Evolutionary conservation across 2,113 vertebrate species (phyloP).

Genomic region (Pampusana beccarii): DNA sequence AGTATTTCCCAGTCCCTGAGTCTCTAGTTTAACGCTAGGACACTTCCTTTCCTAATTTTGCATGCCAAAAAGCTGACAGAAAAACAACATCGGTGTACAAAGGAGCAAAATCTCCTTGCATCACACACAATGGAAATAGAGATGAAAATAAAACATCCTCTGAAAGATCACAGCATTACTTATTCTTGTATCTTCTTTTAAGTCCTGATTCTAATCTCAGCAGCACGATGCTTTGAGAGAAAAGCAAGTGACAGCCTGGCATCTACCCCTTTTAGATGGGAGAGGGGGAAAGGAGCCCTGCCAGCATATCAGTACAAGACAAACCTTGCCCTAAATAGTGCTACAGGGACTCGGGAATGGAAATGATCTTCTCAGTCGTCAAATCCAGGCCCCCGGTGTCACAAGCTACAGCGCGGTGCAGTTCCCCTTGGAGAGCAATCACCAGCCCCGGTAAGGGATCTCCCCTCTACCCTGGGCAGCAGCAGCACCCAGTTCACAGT

Average conservation of each 20-base stretch:
- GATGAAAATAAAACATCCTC: conserved; percentile 35
- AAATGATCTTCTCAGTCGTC: conserved; percentile 1
- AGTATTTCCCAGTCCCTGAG: conserved; percentile 68
- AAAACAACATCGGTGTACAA: conserved; percentile 50
- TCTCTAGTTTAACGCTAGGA: conserved; percentile 35
- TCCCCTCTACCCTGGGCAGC: background rate
- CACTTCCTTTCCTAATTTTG: conserved; percentile 51
- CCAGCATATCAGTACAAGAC: conserved; percentile 16
- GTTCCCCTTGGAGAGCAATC: background rate
- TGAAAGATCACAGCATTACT: background rate
- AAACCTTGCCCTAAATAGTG: conserved; percentile 12
- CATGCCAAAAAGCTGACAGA: conserved; percentile 70
- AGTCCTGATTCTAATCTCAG: conserved; percentile 32
- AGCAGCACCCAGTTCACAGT: background rate
- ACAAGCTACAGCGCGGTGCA: background rate
- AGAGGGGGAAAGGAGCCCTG: background rate
- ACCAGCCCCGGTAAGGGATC: background rate
- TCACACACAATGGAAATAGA: background rate
- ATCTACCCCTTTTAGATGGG: background rate
- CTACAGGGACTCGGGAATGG: background rate
- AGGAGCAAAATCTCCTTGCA: conserved; percentile 37
- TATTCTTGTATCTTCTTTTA: conserved; percentile 12
- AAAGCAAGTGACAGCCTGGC: background rate
- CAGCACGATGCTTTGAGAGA: background rate
- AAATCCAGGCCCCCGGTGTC: conserved; percentile 14